phyloP scores from a whole-genome alignment of 2,113 vertebrate genomes.

The Erythrocercus mccallii region DNA sequence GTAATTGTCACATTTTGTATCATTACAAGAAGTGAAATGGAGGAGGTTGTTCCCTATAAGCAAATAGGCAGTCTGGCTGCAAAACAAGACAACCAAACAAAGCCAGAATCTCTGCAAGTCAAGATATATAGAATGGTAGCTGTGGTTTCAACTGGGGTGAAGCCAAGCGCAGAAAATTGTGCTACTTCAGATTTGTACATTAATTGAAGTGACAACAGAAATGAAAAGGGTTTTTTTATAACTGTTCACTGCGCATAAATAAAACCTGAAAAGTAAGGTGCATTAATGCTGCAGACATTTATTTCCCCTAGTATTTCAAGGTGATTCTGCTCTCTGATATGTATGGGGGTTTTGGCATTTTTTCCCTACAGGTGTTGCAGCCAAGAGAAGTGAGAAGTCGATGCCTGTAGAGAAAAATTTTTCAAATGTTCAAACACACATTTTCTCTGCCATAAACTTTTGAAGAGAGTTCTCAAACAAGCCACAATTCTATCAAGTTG shows the following conservation, averaged over 20 bases:
- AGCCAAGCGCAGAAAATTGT: conserved; percentile 43
- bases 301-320: neutral
- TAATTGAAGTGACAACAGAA: conserved; percentile 40
- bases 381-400: neutral
- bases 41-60: neutral
- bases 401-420: neutral
- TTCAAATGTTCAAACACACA: neutral
- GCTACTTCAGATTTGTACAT: neutral
- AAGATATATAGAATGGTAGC: conserved; percentile 24
- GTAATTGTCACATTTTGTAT: neutral
- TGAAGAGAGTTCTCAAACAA: neutral
- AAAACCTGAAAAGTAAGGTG: neutral
- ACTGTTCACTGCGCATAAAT: neutral
- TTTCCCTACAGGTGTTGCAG: neutral
- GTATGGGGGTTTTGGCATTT: neutral
- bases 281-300: neutral
- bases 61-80: neutral
- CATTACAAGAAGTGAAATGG: neutral
- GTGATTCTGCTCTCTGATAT: neutral
- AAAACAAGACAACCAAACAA: conserved; percentile 25
- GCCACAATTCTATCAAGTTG: neutral
- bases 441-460: neutral
- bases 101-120: neutral
- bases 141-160: neutral
- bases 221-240: conserved; percentile 25